Percentiles rank a stretch among this genome's conserved stretches.
These are phyloP conservation scores for Tetropium fuscum DNA, from an alignment of 2,888 invertebrate genomes.

Conservation along the genomic window DNA sequence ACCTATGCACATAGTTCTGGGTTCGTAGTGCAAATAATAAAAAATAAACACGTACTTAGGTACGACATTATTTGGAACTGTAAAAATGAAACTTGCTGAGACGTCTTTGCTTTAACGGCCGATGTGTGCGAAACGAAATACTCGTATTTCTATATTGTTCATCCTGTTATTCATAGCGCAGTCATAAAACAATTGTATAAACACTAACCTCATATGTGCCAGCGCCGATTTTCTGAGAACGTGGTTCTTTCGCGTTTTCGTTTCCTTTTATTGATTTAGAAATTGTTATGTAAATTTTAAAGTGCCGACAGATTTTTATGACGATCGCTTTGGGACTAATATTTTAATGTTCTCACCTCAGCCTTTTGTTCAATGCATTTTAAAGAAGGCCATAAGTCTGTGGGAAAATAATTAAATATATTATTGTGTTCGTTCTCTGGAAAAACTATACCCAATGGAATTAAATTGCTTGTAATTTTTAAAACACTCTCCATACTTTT, in stretches of 20 bases:
- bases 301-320: constrained; percentile 20
- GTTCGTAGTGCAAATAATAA: neutral
- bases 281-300: constrained; percentile 24
- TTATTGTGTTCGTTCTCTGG: no score
- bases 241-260: neutral
- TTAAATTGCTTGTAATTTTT: no score
- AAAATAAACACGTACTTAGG: neutral
- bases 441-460: no score
- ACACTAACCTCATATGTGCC: neutral
- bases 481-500: no score
- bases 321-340: constrained; percentile 1
- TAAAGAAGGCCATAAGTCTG: constrained; percentile 6
- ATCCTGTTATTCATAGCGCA: constrained; percentile 3
- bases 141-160: constrained; percentile 3
- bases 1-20: no score
- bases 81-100: neutral
- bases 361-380: constrained; percentile 1
- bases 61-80: neutral
- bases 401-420: no score
- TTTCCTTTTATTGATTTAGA: constrained; percentile 16
- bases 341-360: constrained; percentile 15
- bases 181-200: constrained; percentile 15
- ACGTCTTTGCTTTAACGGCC: constrained; percentile 9
- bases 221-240: constrained; percentile 9
- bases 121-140: constrained; percentile 4